A percentile compares a stretch with the other conserved stretches of the same genome.
These are phyloP conservation scores for Ectemnius continuus DNA, from an alignment of 2,888 invertebrate species.

Conservation along the genomic window DNA sequence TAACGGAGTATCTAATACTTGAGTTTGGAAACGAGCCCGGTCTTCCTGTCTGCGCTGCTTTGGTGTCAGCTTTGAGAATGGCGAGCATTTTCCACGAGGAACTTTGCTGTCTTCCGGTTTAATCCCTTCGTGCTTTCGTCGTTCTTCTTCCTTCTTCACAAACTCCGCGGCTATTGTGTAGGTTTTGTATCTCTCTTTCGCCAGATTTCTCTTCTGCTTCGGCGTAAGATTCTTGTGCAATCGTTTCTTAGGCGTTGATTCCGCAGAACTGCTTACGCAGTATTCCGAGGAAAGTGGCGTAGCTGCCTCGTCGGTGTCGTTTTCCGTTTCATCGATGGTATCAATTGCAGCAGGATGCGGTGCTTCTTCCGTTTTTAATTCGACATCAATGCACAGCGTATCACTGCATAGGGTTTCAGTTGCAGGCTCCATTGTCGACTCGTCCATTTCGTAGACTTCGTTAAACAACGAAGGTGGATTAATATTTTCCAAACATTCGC, in stretches of 20 bases:
- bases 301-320: slow-evolving; percentile 81
- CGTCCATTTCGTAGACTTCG: slow-evolving; percentile 83
- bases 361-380: slow-evolving; percentile 77
- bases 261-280: slow-evolving; percentile 82
- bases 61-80: slow-evolving; percentile 79
- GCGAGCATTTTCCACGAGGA: slow-evolving; percentile 64
- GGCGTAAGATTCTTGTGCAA: slow-evolving; percentile 82
- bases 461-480: slow-evolving; percentile 87
- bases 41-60: slow-evolving; percentile 84
- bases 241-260: slow-evolving; percentile 86
- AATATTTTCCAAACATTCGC: slow-evolving; percentile 83
- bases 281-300: slow-evolving; percentile 85
- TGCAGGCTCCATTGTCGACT: slow-evolving; percentile 73
- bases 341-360: slow-evolving; percentile 45
- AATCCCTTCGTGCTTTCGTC: slow-evolving; percentile 62
- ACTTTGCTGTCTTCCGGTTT: slow-evolving; percentile 50
- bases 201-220: slow-evolving; percentile 86
- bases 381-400: slow-evolving; percentile 79
- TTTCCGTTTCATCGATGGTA: slow-evolving; percentile 77
- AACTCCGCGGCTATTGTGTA: slow-evolving; percentile 87
- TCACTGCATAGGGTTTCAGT: slow-evolving; percentile 79
- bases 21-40: slow-evolving; percentile 85
- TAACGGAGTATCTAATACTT: slow-evolving; percentile 78
- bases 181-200: slow-evolving; percentile 90
- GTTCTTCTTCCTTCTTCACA: slow-evolving; percentile 77